These are phyloP conservation scores for Chlorops oryzae DNA, from an alignment of 1,140 invertebrate species.

Conservation along the genomic window DNA sequence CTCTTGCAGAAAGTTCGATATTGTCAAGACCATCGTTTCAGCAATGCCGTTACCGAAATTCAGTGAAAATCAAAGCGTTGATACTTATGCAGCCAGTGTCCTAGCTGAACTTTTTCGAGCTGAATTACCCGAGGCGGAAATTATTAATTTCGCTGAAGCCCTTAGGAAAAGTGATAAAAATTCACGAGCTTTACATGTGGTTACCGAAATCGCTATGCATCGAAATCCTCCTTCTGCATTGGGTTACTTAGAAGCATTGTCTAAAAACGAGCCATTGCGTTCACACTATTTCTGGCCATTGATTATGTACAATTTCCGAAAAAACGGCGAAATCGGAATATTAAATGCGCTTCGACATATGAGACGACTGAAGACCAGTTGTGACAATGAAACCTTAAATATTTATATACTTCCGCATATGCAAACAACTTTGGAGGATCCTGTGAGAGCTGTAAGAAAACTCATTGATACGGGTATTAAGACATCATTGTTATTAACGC, in stretches of 20 bases:
- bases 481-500: constrained; percentile 28
- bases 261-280: constrained; percentile 26
- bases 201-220: constrained; percentile 31
- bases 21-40: constrained; percentile 22
- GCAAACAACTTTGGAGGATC: constrained; percentile 37
- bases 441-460: constrained; percentile 32
- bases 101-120: constrained; percentile 32
- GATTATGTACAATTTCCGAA: constrained; percentile 22
- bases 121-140: constrained; percentile 13
- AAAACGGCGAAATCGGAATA: constrained; percentile 32
- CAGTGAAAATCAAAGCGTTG: constrained; percentile 33
- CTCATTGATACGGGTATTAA: constrained; percentile 42
- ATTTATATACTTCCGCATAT: constrained; percentile 46
- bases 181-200: constrained; percentile 30
- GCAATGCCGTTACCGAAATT: constrained; percentile 27
- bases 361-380: constrained; percentile 39
- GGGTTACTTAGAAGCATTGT: constrained; percentile 26
- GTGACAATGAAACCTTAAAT: constrained; percentile 48
- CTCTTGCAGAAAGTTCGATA: constrained; percentile 10
- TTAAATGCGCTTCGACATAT: constrained; percentile 42
- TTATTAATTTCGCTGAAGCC: constrained; percentile 25
- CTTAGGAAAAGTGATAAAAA: constrained; percentile 29
- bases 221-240: constrained; percentile 23
- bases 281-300: constrained; percentile 46
- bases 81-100: constrained; percentile 29